Conservation (phyloP, 1,140 invertebrate genomes). For the Maniola jurtina region DNA sequence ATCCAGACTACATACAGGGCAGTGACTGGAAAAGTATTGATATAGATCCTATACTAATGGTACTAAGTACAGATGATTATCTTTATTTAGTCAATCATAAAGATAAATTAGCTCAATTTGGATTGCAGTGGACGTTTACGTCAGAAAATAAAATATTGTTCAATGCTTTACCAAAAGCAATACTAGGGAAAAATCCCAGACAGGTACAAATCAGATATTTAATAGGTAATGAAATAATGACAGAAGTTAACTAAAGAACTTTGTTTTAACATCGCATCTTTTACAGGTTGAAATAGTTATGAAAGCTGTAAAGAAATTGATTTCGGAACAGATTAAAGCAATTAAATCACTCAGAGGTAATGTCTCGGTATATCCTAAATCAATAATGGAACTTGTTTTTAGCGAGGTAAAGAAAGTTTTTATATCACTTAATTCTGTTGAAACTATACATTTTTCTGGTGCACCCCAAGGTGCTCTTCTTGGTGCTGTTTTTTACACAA, state of each 20-base stretch:
- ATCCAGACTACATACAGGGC: slow-evolving; percentile 50
- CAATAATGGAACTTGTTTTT: slow-evolving; percentile 66
- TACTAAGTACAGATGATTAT: slow-evolving; percentile 47
- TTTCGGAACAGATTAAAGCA: slow-evolving; percentile 52
- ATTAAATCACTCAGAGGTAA: slow-evolving; percentile 56
- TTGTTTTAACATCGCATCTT: neutral
- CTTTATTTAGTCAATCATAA: slow-evolving; percentile 59
- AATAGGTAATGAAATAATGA: neutral
- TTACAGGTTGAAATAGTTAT: slow-evolving; percentile 56
- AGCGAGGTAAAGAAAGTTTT: slow-evolving; percentile 51
- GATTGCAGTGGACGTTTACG: slow-evolving; percentile 51
- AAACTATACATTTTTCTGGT: neutral
- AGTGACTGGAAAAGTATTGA: slow-evolving; percentile 47
- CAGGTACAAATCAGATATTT: slow-evolving; percentile 40
- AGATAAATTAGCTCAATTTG: slow-evolving; percentile 56
- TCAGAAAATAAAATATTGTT: slow-evolving; percentile 42
- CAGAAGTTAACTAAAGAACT: neutral
- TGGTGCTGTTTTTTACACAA: neutral
- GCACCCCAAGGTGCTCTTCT: neutral
- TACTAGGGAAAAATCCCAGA: slow-evolving; percentile 59
- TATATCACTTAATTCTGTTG: too few species aligned
- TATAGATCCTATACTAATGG: slow-evolving; percentile 45
- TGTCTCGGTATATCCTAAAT: slow-evolving; percentile 56
- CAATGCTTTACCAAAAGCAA: slow-evolving; percentile 55
- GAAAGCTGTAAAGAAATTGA: slow-evolving; percentile 49